Conservation (phyloP, 53 echinoderm and acorn worm species). For the Temnopleurus reevesii region DNA sequence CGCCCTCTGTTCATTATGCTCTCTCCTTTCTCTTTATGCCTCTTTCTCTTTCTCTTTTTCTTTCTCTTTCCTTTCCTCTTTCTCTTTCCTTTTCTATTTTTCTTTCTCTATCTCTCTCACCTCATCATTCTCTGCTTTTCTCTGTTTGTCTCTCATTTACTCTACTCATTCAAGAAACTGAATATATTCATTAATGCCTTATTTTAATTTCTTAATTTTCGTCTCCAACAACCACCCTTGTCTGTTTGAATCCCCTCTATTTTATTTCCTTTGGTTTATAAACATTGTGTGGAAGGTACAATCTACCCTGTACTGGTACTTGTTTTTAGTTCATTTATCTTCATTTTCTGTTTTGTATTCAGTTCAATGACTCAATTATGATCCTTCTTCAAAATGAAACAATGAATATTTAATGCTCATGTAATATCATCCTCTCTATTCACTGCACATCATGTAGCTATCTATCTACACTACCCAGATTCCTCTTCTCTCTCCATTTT, state of each 20-base stretch:
- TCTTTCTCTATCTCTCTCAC: not conserved
- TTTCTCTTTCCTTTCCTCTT: not conserved
- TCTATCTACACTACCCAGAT: not conserved
- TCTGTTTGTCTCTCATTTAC: not conserved
- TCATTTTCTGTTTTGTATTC: not conserved
- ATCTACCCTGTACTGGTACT: not conserved
- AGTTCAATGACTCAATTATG: not conserved
- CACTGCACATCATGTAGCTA: not conserved
- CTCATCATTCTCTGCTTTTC: not conserved
- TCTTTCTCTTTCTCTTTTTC: not conserved
- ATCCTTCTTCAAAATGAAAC: not conserved
- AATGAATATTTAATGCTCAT: not conserved
- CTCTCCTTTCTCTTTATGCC: not conserved
- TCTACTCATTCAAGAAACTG: too few species aligned
- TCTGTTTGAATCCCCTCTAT: not conserved
- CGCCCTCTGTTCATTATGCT: not conserved
- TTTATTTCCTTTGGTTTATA: not conserved
- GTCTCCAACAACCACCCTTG: not conserved
- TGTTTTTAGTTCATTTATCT: not conserved
- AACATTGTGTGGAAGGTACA: too few species aligned
- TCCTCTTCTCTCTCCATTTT: not conserved
- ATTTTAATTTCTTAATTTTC: too few species aligned
- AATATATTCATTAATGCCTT: too few species aligned
- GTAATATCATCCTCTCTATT: not conserved
- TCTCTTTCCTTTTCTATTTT: not conserved